A percentile compares a stretch with the other conserved stretches of the same genome.
These are phyloP conservation scores for Syrmaticus mikado DNA, from an alignment of 2,113 vertebrate genomes.

Conservation along the genomic window DNA sequence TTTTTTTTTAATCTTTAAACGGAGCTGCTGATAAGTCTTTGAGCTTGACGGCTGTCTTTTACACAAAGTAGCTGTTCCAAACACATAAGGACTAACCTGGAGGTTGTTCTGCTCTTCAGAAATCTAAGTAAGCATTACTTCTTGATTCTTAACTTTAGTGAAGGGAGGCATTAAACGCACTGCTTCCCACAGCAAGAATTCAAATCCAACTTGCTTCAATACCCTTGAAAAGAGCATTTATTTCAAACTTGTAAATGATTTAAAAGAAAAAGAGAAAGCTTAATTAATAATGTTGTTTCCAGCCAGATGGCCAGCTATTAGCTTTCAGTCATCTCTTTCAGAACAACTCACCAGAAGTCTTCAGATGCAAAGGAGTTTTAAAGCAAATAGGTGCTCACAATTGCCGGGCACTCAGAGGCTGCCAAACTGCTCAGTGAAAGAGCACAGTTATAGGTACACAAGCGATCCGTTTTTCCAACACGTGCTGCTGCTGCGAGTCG, in stretches of 20 bases:
- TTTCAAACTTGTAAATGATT: conserved; percentile 48
- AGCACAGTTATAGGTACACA: neutral
- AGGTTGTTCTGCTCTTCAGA: neutral
- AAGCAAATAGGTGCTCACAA: neutral
- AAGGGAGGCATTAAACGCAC: neutral
- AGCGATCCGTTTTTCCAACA: neutral
- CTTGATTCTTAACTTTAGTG: neutral
- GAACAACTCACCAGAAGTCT: conserved; percentile 35
- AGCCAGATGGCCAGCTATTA: conserved; percentile 58
- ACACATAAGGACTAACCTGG: neutral
- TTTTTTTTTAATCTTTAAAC: neutral
- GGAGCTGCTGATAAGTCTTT: neutral
- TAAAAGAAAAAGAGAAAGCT: conserved; percentile 30
- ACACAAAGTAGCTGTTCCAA: neutral
- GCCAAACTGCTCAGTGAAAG: neutral
- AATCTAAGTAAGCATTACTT: neutral
- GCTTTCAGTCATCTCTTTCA: conserved; percentile 35
- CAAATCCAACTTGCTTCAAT: conserved; percentile 8
- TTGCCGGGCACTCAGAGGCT: neutral
- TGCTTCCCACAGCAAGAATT: neutral
- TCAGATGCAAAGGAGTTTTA: conserved; percentile 20
- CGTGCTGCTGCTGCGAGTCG: neutral
- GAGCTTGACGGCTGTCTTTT: neutral
- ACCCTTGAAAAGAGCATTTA: conserved; percentile 32
- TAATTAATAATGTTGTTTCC: conserved; percentile 63